A percentile compares a stretch with the other conserved stretches of the same genome.
Evolutionary conservation across 2,888 invertebrate genomes (phyloP).

Genomic region (Xestia rhomboidea): DNA sequence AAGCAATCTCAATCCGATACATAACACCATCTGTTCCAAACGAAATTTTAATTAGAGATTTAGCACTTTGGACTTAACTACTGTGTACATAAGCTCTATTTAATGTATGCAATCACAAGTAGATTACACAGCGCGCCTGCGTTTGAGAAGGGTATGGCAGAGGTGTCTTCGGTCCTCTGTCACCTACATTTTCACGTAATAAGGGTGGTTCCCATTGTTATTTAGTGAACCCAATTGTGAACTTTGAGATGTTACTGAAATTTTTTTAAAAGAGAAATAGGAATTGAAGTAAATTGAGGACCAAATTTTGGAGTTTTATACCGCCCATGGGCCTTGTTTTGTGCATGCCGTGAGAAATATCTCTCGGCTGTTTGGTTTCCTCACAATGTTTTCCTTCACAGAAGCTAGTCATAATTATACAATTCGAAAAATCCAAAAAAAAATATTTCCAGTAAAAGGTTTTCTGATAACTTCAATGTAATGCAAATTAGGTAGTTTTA

Average conservation of each 20-base stretch:
- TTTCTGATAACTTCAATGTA: not conserved
- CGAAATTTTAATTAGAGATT: conserved; percentile 17
- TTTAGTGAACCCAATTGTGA: conserved; percentile 29
- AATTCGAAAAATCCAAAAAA: too few species aligned
- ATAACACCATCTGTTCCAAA: not conserved
- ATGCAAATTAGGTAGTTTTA: too few species aligned
- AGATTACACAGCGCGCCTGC: conserved; percentile 39
- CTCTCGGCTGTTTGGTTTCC: too few species aligned
- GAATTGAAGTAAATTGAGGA: not conserved
- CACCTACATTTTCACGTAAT: conserved; percentile 45
- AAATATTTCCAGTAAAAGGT: not conserved
- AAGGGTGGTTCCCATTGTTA: conserved; percentile 24
- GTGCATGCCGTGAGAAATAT: too few species aligned
- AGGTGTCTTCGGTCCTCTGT: conserved; percentile 32
- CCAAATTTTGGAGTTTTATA: too few species aligned
- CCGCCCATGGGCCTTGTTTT: too few species aligned
- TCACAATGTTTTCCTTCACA: too few species aligned
- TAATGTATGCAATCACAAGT: conserved; percentile 44
- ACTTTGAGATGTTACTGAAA: not conserved
- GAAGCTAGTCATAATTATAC: too few species aligned
- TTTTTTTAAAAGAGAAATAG: not conserved
- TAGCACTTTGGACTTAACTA: conserved; percentile 27
- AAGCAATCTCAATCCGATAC: not conserved
- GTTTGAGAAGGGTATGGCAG: conserved; percentile 55
- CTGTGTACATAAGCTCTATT: conserved; percentile 30